Conservation (phyloP, 2,113 vertebrate species). For the Brienomyrus brachyistius region DNA sequence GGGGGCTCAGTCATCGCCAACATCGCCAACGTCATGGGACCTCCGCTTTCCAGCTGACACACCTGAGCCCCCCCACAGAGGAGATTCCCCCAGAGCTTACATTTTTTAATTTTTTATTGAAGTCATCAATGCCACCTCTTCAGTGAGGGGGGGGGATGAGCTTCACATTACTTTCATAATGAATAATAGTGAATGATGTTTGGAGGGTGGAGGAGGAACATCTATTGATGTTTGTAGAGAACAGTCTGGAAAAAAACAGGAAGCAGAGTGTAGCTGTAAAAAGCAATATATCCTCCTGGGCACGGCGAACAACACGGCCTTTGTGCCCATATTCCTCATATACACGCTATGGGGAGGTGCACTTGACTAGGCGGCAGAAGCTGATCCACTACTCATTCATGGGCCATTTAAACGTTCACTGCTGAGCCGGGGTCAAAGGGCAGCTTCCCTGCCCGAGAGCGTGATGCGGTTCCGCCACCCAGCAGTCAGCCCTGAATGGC, state of each 20-base stretch:
- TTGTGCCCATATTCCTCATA: background rate
- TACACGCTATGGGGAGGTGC: background rate
- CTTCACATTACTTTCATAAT: background rate
- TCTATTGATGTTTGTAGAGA: background rate
- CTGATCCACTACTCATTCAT: background rate
- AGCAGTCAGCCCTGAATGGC: background rate
- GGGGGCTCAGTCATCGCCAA: background rate
- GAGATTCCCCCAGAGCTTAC: background rate
- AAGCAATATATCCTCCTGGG: background rate
- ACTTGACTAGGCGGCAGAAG: background rate
- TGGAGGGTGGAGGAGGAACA: background rate
- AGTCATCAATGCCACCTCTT: background rate
- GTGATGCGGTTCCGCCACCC: background rate
- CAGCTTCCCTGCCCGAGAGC: background rate
- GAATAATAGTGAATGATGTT: background rate
- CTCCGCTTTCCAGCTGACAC: background rate
- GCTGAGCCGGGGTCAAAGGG: background rate
- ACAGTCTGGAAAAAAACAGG: background rate
- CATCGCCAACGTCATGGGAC: background rate
- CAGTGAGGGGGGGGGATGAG: background rate
- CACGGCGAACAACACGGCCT: background rate
- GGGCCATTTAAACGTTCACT: background rate
- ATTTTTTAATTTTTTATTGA: background rate
- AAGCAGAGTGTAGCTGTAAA: background rate
- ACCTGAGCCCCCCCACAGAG: background rate